Percentiles rank a stretch among this genome's conserved stretches.
phyloP scores from a whole-genome alignment of 2,113 vertebrate species.

The Ptilonorhynchus violaceus region DNA sequence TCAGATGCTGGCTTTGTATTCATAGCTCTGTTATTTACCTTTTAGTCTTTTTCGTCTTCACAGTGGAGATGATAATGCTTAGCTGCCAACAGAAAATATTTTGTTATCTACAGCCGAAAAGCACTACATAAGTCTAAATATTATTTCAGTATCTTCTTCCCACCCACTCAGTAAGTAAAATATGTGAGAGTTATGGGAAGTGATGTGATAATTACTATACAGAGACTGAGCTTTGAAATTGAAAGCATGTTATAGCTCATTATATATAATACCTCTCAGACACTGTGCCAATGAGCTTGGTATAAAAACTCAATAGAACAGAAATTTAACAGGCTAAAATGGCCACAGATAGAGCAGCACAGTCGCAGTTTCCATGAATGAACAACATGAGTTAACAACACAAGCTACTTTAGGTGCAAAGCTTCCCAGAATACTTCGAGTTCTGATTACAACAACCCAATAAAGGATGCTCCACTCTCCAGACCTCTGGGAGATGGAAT shows the following conservation, averaged over 20 bases:
- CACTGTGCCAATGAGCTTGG: background rate
- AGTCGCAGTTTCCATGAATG: background rate
- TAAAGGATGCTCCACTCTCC: background rate
- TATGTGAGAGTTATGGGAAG: background rate
- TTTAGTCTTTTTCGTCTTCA: background rate
- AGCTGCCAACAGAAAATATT: slow-evolving; percentile 26
- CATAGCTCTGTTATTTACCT: background rate
- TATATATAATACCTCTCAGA: background rate
- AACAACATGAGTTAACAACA: accelerated
- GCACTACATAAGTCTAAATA: slow-evolving; percentile 23
- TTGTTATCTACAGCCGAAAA: slow-evolving; percentile 1
- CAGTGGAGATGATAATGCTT: background rate
- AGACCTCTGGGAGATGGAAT: background rate
- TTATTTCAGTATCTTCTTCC: slow-evolving; percentile 23
- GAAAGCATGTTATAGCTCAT: slow-evolving; percentile 6
- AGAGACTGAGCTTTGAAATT: slow-evolving; percentile 1
- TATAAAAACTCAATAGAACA: background rate
- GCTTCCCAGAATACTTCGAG: background rate
- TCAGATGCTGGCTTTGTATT: background rate
- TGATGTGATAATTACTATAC: slow-evolving; percentile 16
- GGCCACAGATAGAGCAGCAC: background rate
- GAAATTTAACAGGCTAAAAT: background rate
- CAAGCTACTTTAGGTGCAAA: background rate
- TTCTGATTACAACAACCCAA: background rate
- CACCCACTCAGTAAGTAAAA: slow-evolving; percentile 18